Evolutionary conservation across 92 coral and sea anemone species (phyloP).

Genomic region (Hydrozoanthus gracilis): DNA sequence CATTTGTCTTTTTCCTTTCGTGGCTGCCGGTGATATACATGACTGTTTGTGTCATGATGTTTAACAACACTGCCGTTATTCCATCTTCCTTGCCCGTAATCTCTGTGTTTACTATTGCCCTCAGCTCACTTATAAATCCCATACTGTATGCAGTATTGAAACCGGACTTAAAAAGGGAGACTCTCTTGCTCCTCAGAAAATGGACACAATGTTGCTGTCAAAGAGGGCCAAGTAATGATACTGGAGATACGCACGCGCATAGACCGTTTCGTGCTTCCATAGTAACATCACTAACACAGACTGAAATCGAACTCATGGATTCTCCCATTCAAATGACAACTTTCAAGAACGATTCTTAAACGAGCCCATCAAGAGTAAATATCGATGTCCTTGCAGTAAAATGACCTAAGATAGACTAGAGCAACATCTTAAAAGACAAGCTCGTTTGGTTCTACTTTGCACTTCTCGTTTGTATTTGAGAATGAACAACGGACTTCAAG

Average conservation of each 20-base stretch:
- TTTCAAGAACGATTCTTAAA: too few relatives aligned
- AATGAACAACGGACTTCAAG: too few relatives aligned
- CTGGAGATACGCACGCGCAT: background rate
- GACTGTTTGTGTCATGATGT: constrained; percentile 26
- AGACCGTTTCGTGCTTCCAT: background rate
- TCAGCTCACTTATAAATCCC: constrained; percentile 13
- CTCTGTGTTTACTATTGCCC: constrained; percentile 23
- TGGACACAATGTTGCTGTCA: background rate
- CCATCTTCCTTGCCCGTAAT: constrained; percentile 7
- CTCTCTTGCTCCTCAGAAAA: background rate
- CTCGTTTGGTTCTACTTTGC: too few relatives aligned
- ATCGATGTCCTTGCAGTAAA: too few relatives aligned
- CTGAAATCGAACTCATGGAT: background rate
- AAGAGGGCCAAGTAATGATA: background rate
- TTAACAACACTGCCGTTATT: background rate
- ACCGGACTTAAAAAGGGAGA: constrained; percentile 20
- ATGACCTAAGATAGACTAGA: too few relatives aligned
- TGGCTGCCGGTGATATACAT: constrained; percentile 32
- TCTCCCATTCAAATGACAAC: background rate
- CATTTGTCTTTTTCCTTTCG: constrained; percentile 1
- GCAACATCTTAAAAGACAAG: too few relatives aligned
- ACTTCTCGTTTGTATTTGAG: too few relatives aligned
- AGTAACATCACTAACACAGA: background rate
- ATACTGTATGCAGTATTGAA: constrained; percentile 12
- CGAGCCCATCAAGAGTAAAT: too few relatives aligned